A percentile compares a stretch with the other conserved stretches of the same genome.
Conservation (phyloP, 2,113 vertebrate species). For the Colius striatus region DNA sequence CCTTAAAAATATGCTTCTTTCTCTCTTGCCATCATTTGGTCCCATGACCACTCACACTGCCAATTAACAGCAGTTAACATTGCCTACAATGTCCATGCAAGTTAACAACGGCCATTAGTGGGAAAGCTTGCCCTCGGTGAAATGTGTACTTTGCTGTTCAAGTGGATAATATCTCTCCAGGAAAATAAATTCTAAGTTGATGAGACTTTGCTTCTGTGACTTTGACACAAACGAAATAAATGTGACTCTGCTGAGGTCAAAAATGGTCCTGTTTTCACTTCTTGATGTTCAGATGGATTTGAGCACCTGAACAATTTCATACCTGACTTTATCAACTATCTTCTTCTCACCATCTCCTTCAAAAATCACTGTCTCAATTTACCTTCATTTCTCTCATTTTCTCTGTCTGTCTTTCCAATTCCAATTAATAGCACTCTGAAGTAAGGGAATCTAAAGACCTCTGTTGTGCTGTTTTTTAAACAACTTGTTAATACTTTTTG, state of each 20-base stretch:
- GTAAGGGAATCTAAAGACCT: background rate
- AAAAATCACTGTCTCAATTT: background rate
- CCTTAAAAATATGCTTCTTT: background rate
- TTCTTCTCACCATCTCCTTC: background rate
- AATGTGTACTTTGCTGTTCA: background rate
- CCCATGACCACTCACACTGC: slow-evolving; percentile 8
- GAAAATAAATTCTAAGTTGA: background rate
- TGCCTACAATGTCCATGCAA: no score
- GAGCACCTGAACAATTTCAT: background rate
- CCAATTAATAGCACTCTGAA: background rate
- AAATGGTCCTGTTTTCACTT: accelerated
- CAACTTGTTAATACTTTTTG: background rate
- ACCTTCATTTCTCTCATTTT: background rate
- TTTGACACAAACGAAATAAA: background rate
- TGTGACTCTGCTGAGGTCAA: background rate
- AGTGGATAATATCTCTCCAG: background rate
- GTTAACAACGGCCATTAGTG: background rate
- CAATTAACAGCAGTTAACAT: background rate
- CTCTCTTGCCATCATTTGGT: background rate
- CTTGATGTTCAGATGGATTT: background rate
- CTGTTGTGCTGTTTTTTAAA: accelerated
- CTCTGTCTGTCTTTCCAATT: background rate
- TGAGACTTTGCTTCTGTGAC: background rate
- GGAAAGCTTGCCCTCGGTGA: background rate
- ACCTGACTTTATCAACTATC: background rate